These are phyloP conservation scores for Bufo bufo DNA, from an alignment of 2,113 vertebrate genomes.

Conservation along the genomic window DNA sequence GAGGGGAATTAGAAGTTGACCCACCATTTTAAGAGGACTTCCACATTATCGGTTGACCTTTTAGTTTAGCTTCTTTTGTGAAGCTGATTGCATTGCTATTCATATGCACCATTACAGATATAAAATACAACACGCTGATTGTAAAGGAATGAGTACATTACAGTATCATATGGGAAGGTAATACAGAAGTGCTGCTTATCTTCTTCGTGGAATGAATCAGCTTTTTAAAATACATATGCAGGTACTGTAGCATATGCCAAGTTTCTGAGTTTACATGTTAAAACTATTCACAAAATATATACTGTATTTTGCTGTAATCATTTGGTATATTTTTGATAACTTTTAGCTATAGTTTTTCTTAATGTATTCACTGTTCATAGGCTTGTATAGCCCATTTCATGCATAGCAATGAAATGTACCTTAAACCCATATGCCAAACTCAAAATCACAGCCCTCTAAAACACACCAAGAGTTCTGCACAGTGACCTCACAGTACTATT, in stretches of 20 bases:
- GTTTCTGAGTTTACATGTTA: not conserved
- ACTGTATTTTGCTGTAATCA: not conserved
- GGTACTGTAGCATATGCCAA: not conserved
- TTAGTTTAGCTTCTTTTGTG: constrained; percentile 16
- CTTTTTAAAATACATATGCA: not conserved
- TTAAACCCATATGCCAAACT: too few relatives aligned
- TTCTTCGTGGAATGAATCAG: not conserved
- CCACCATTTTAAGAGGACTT: constrained; percentile 33
- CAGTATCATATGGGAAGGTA: constrained; percentile 32
- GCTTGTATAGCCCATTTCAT: too few relatives aligned
- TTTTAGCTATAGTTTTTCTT: not conserved
- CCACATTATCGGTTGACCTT: constrained; percentile 6
- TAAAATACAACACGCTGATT: constrained; percentile 44
- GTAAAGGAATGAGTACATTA: constrained; percentile 47
- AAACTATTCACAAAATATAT: not conserved
- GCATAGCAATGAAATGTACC: too few relatives aligned
- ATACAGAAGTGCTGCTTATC: not conserved
- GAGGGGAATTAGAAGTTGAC: constrained; percentile 43
- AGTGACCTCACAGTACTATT: too few relatives aligned
- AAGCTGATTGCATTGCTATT: constrained; percentile 53
- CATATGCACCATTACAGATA: constrained; percentile 37
- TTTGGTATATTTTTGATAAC: not conserved
- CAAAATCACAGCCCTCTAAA: too few relatives aligned
- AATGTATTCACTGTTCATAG: not conserved
- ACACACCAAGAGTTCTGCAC: too few relatives aligned